These are phyloP conservation scores for Chiloscyllium punctatum DNA, from an alignment of 2,797 vertebrate species.

Conservation along the genomic window DNA sequence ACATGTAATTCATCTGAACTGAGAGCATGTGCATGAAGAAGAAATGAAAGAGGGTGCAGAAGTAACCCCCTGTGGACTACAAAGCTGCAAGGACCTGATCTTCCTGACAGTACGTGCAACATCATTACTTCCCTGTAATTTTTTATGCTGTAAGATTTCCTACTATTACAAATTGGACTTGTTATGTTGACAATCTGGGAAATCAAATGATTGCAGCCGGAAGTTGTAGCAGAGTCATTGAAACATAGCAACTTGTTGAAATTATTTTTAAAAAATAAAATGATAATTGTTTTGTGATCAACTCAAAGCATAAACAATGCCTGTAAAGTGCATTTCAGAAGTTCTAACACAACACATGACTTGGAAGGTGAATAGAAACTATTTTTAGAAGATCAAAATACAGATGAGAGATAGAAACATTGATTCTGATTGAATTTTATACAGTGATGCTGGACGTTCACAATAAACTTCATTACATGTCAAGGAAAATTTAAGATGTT, in stretches of 20 bases:
- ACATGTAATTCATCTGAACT: not conserved
- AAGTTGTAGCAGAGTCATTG: no score
- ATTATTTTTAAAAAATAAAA: no score
- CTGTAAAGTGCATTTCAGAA: not conserved
- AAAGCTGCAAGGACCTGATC: not conserved
- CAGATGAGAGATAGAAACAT: not conserved
- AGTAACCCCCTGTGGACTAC: not conserved
- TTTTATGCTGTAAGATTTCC: not conserved
- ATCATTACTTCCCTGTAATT: not conserved
- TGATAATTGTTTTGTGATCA: not conserved
- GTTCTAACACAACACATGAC: not conserved
- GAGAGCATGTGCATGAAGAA: not conserved
- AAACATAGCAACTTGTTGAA: no score
- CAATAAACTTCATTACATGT: not conserved
- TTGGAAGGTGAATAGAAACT: not conserved
- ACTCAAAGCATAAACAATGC: not conserved
- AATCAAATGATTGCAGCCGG: not conserved
- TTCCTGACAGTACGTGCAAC: not conserved
- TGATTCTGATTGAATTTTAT: not conserved
- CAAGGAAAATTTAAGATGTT: not conserved
- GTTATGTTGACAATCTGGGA: not conserved
- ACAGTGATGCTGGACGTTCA: no score
- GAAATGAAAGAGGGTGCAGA: not conserved
- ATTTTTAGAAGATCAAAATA: not conserved
- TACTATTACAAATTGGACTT: not conserved